Percentiles rank a stretch among this genome's conserved stretches.
phyloP scores from a whole-genome alignment of 1,140 invertebrate species.

The Hirudo medicinalis region DNA sequence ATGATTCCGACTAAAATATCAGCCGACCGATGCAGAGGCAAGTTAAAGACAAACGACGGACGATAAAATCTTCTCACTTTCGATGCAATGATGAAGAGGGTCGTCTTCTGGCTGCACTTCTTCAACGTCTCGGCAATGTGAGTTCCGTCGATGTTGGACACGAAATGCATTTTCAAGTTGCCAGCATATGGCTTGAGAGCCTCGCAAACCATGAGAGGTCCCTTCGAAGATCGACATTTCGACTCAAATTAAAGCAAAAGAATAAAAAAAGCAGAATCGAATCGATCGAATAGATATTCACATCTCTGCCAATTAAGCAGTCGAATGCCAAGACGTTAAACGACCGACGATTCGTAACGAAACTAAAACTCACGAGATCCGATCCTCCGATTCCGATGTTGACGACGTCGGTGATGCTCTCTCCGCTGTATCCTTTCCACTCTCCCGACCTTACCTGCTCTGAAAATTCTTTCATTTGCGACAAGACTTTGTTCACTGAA shows the following conservation, averaged over 20 bases:
- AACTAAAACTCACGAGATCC: slow-evolving; percentile 57
- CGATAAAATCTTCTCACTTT: slow-evolving; percentile 46
- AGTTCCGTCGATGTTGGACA: slow-evolving; percentile 98
- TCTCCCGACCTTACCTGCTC: slow-evolving; percentile 51
- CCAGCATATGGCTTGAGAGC: slow-evolving; percentile 71
- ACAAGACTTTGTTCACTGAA: slow-evolving; percentile 75
- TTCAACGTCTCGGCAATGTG: slow-evolving; percentile 88
- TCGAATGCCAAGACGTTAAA: too few species aligned
- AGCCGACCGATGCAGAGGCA: too few species aligned
- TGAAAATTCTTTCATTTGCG: slow-evolving; percentile 84
- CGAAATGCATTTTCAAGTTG: slow-evolving; percentile 85
- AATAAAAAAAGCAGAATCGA: not conserved
- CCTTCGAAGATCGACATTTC: slow-evolving; percentile 45
- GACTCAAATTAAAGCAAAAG: not conserved
- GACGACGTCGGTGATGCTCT: slow-evolving; percentile 89
- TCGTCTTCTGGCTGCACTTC: slow-evolving; percentile 77
- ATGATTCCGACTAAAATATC: too few species aligned
- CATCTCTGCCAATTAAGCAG: not conserved
- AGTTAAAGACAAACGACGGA: too few species aligned
- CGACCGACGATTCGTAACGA: not conserved
- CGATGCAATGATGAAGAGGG: slow-evolving; percentile 93
- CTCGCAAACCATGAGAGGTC: slow-evolving; percentile 96
- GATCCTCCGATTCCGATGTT: slow-evolving; percentile 99
- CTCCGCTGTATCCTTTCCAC: slow-evolving; percentile 82
- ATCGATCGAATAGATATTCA: not conserved